Evolutionary conservation across 2,888 invertebrate species (phyloP).

Genomic region (Allolobophora icterica): DNA sequence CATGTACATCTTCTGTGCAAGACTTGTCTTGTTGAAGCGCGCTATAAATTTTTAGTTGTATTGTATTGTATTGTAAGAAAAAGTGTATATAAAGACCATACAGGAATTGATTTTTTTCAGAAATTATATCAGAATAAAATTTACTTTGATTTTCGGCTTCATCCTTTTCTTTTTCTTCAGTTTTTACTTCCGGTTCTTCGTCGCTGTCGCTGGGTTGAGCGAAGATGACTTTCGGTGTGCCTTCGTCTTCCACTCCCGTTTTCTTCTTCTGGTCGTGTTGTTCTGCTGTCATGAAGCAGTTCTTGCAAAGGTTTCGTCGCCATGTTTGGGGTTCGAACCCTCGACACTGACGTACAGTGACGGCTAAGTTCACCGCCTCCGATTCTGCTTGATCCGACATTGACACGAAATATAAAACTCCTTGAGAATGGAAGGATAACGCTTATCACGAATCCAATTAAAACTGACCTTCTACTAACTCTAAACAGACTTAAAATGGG

Average conservation of each 20-base stretch:
- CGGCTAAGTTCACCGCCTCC: neutral
- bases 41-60: no score
- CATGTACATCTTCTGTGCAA: no score
- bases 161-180: neutral
- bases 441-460: neutral
- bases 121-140: neutral
- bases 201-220: neutral
- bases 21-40: no score
- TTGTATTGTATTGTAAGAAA: no score
- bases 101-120: neutral
- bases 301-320: constrained; percentile 45
- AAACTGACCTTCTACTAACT: neutral
- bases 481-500: neutral
- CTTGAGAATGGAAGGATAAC: neutral
- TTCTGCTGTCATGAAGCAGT: constrained; percentile 45
- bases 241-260: neutral
- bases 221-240: neutral
- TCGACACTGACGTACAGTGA: constrained; percentile 31
- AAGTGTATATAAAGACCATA: neutral
- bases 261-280: neutral
- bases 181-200: neutral
- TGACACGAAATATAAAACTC: neutral
- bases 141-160: neutral
- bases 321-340: constrained; percentile 47
- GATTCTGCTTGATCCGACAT: neutral